Evolutionary conservation across 2,113 vertebrate genomes (phyloP).

Genomic region (Reinhardtius hippoglossoides): DNA sequence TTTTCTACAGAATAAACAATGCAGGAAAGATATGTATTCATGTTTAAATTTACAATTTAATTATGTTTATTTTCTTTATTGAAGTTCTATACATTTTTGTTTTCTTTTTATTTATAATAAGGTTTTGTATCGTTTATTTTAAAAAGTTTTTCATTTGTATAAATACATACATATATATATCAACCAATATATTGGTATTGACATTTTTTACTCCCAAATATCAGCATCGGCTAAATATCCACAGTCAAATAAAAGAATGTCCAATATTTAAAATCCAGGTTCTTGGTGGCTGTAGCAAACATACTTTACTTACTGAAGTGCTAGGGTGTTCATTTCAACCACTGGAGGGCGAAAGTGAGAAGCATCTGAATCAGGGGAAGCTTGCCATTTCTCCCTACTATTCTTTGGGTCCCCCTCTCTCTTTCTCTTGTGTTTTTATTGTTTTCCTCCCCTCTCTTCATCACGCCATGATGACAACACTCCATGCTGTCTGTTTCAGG

Average conservation of each 20-base stretch:
- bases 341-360: slow-evolving; percentile 27
- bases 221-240: too few relatives aligned
- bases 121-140: too few relatives aligned
- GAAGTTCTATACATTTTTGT: too few relatives aligned
- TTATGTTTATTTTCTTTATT: too few relatives aligned
- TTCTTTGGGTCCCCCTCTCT: slow-evolving; percentile 1
- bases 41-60: too few relatives aligned
- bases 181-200: too few relatives aligned
- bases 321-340: slow-evolving; percentile 14
- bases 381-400: slow-evolving; percentile 18
- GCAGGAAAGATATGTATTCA: too few relatives aligned
- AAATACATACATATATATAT: too few relatives aligned
- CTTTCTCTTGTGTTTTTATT: neutral
- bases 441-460: neutral
- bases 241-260: neutral
- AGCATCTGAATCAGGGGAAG: neutral
- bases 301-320: neutral
- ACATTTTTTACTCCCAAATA: too few relatives aligned
- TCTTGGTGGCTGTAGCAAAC: neutral
- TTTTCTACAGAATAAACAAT: neutral
- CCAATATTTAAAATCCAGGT: neutral
- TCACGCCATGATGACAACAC: slow-evolving; percentile 3
- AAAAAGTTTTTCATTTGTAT: too few relatives aligned
- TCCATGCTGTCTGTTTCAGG: slow-evolving; percentile 76
- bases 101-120: too few relatives aligned